phyloP scores from a whole-genome alignment of 2,113 vertebrate species.

The Stigmatopora nigra region DNA sequence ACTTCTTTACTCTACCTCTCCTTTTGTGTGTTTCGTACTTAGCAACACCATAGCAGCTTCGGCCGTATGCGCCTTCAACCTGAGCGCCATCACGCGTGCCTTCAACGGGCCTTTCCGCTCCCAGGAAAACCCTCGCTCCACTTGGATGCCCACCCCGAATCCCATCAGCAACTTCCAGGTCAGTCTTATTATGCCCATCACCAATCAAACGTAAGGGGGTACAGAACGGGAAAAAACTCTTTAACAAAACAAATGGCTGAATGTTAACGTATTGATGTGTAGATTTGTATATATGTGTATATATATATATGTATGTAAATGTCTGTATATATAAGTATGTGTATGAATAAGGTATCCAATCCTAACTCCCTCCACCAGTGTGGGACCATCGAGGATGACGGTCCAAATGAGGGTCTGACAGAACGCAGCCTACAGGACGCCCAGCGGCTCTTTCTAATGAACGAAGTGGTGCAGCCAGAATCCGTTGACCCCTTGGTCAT shows the following conservation, averaged over 20 bases:
- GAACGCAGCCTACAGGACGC: slow-evolving; percentile 96
- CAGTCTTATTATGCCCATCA: slow-evolving; percentile 14
- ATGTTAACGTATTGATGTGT: no score
- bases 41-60: slow-evolving; percentile 97
- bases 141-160: slow-evolving; percentile 90
- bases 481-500: slow-evolving; percentile 87
- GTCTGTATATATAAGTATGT: no score
- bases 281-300: no score
- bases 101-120: slow-evolving; percentile 94
- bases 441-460: slow-evolving; percentile 93
- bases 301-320: no score
- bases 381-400: slow-evolving; percentile 80
- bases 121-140: slow-evolving; percentile 94
- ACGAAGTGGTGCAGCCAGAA: slow-evolving; percentile 91
- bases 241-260: background rate
- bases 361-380: slow-evolving; percentile 75
- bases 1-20: background rate
- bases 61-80: slow-evolving; percentile 95
- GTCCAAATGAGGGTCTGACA: slow-evolving; percentile 87
- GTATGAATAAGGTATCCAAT: no score
- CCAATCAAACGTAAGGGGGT: background rate
- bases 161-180: slow-evolving; percentile 96
- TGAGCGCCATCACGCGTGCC: slow-evolving; percentile 91
- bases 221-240: background rate
- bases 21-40: slow-evolving; percentile 33